phyloP scores from a whole-genome alignment of 2,113 vertebrate genomes.

The Micromys minutus region DNA sequence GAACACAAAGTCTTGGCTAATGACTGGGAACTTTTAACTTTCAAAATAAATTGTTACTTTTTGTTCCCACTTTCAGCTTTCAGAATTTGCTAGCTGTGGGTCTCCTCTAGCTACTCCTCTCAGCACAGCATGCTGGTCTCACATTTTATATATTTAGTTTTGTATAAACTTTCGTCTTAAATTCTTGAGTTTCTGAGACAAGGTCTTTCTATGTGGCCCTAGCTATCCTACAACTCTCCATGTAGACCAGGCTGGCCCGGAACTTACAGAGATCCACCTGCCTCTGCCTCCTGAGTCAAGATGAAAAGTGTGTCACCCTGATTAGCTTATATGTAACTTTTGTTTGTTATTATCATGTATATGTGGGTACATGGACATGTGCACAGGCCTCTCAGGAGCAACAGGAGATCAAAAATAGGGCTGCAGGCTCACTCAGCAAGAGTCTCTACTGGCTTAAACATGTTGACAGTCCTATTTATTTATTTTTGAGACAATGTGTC shows the following conservation, averaged over 20 bases:
- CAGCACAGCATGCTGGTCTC: neutral
- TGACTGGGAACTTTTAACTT: neutral
- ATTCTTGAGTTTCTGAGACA: neutral
- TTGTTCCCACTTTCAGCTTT: neutral
- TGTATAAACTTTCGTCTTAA: neutral
- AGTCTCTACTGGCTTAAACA: neutral
- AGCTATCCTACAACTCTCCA: neutral
- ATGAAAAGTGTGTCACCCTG: neutral
- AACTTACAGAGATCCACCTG: neutral
- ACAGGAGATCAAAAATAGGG: neutral
- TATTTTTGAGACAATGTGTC: neutral
- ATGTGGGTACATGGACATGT: no score
- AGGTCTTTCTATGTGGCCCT: neutral
- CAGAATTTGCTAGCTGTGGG: neutral
- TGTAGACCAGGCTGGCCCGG: neutral
- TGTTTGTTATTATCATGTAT: neutral
- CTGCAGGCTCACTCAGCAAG: neutral
- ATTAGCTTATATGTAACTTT: neutral
- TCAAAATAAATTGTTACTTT: neutral
- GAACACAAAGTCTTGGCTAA: constrained; percentile 22
- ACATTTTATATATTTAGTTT: neutral
- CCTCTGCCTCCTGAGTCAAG: neutral
- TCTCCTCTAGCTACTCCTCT: neutral
- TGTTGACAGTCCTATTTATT: neutral
- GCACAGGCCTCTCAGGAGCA: neutral